These are phyloP conservation scores for Ondatra zibethicus DNA, from an alignment of 2,113 vertebrate species.

Conservation along the genomic window DNA sequence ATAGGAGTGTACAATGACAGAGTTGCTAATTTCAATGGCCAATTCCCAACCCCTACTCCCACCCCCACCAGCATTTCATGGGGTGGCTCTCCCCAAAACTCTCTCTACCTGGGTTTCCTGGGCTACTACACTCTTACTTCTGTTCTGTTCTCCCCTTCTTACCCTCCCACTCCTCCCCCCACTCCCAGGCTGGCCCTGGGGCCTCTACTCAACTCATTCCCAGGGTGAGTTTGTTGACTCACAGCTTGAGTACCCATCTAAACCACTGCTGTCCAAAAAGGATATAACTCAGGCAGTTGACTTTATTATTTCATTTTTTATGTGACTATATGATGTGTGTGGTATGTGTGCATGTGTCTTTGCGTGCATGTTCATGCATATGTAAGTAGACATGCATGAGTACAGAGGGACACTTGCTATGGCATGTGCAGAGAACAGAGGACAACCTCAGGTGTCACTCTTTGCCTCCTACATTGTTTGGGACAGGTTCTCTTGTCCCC, in stretches of 20 bases:
- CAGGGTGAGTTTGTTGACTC: not conserved
- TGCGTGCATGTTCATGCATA: not conserved
- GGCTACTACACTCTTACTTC: not conserved
- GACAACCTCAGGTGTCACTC: not conserved
- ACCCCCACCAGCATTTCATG: not conserved
- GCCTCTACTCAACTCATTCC: not conserved
- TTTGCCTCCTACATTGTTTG: not conserved
- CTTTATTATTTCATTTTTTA: not conserved
- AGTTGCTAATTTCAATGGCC: rapidly evolving
- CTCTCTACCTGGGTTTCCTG: not conserved
- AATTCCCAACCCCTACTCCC: not conserved
- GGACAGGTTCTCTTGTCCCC: not conserved
- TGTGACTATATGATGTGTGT: not conserved
- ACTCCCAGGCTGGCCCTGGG: rapidly evolving
- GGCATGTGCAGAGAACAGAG: not conserved
- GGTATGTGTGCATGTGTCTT: not conserved
- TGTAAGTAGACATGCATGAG: not conserved
- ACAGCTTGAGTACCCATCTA: not conserved
- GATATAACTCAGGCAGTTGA: too few species aligned
- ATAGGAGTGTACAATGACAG: too few species aligned
- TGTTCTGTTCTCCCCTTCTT: not conserved
- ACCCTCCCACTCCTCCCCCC: rapidly evolving
- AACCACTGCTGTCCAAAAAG: not conserved
- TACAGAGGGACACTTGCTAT: not conserved
- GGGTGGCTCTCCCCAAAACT: not conserved